Percentiles rank a stretch among this genome's conserved stretches.
phyloP scores from a whole-genome alignment of 37 sponge, comb jelly and placozoan species.

The Axinella damicornis region DNA sequence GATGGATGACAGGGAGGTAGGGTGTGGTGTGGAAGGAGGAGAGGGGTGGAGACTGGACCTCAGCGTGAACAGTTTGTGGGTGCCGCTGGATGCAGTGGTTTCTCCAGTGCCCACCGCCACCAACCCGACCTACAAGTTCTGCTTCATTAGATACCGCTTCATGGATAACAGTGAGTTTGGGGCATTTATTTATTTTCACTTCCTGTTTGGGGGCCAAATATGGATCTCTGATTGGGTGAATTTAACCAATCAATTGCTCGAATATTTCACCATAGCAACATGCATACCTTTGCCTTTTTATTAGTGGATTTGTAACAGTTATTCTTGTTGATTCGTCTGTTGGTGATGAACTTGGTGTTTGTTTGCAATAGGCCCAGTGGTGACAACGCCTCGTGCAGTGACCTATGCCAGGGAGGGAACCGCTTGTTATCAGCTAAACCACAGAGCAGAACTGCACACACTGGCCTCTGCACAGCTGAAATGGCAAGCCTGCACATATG shows the following conservation, averaged over 20 bases:
- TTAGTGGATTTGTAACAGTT: too few species aligned
- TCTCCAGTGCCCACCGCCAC: not conserved
- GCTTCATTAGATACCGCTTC: conserved; percentile 75
- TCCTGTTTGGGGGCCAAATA: too few species aligned
- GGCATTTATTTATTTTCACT: too few species aligned
- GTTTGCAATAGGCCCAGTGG: conserved; percentile 27
- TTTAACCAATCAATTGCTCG: too few species aligned
- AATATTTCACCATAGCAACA: too few species aligned
- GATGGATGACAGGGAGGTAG: not conserved
- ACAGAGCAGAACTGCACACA: conserved; percentile 3
- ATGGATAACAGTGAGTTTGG: conserved; percentile 69
- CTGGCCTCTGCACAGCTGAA: conserved; percentile 24
- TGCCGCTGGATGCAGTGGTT: conserved; percentile 25
- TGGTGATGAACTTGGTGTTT: too few species aligned
- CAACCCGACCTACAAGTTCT: conserved; percentile 16
- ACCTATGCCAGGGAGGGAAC: not conserved
- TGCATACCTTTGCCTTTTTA: too few species aligned
- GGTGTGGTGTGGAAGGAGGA: not conserved
- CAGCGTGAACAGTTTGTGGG: conserved; percentile 2
- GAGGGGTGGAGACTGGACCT: conserved; percentile 22
- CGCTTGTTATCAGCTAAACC: conserved; percentile 44
- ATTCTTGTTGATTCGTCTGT: too few species aligned
- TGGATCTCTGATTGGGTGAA: too few species aligned
- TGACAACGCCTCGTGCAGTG: conserved; percentile 11
- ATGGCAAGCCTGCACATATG: conserved; percentile 33